Evolutionary conservation across 2,888 invertebrate species (phyloP).

Genomic region (Malthinus flaveolus): DNA sequence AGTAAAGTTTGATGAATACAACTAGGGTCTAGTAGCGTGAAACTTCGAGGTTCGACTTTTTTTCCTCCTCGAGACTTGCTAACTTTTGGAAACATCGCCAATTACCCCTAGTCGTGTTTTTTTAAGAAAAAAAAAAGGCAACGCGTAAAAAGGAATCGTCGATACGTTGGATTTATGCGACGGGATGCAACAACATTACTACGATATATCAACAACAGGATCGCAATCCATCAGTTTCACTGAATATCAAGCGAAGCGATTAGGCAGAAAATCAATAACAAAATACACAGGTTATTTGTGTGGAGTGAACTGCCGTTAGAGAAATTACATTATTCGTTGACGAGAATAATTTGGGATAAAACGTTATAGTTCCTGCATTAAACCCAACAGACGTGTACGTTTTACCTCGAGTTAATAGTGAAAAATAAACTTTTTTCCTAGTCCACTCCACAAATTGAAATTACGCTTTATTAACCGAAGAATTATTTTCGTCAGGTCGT

Average conservation of each 20-base stretch:
- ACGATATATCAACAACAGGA: constrained; percentile 32
- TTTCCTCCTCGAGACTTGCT: constrained; percentile 3
- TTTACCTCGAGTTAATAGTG: constrained; percentile 29
- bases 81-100: neutral
- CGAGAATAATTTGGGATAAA: constrained; percentile 36
- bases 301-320: constrained; percentile 30
- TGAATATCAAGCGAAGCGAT: constrained; percentile 38
- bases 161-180: constrained; percentile 26
- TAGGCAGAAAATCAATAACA: constrained; percentile 38
- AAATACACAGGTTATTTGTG: constrained; percentile 22
- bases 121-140: neutral
- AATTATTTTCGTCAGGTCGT: too few species aligned
- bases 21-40: constrained; percentile 15
- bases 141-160: constrained; percentile 24
- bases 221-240: constrained; percentile 32
- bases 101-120: neutral
- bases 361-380: constrained; percentile 17
- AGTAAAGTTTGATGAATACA: constrained; percentile 17
- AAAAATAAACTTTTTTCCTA: neutral
- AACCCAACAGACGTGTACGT: constrained; percentile 34
- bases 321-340: constrained; percentile 38
- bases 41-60: constrained; percentile 14
- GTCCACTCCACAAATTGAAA: too few species aligned
- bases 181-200: constrained; percentile 23
- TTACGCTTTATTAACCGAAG: too few species aligned